Conservation (phyloP, 2,888 invertebrate genomes). For the Lithophane leautieri region DNA sequence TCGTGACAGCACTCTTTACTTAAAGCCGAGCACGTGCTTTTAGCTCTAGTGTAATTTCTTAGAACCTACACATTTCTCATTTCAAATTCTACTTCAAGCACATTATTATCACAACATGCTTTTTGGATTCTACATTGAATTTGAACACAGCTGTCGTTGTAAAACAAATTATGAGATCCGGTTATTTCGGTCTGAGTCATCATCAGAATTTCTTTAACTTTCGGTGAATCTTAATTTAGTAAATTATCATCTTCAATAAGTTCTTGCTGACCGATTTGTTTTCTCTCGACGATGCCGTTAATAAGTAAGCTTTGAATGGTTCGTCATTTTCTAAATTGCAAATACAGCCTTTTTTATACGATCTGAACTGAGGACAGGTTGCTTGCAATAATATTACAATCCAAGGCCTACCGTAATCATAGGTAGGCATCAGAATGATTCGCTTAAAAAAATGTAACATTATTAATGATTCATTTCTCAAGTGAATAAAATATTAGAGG, state of each 20-base stretch:
- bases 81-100: conserved; percentile 24
- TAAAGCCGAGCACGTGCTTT: conserved; percentile 51
- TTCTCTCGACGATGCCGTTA: conserved; percentile 3
- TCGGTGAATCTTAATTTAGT: conserved; percentile 44
- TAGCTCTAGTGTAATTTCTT: conserved; percentile 51
- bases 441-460: not conserved
- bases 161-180: conserved; percentile 51
- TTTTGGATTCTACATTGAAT: conserved; percentile 25
- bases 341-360: not conserved
- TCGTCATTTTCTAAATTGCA: conserved; percentile 12
- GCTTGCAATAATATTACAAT: conserved; percentile 2
- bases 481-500: not conserved
- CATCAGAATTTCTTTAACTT: conserved; percentile 54
- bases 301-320: conserved; percentile 11
- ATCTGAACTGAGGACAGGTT: conserved; percentile 2
- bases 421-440: not conserved
- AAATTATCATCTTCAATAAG: conserved; percentile 33
- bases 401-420: not conserved
- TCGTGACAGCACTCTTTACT: conserved; percentile 35
- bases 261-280: conserved; percentile 26
- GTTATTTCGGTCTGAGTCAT: conserved; percentile 48
- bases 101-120: conserved; percentile 17
- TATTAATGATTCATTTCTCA: not conserved
- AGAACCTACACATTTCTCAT: conserved; percentile 38
- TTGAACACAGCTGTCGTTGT: conserved; percentile 35